A percentile compares a stretch with the other conserved stretches of the same genome.
These are phyloP conservation scores for Eupithecia pulchellata DNA, from an alignment of 2,888 invertebrate genomes.

Conservation along the genomic window DNA sequence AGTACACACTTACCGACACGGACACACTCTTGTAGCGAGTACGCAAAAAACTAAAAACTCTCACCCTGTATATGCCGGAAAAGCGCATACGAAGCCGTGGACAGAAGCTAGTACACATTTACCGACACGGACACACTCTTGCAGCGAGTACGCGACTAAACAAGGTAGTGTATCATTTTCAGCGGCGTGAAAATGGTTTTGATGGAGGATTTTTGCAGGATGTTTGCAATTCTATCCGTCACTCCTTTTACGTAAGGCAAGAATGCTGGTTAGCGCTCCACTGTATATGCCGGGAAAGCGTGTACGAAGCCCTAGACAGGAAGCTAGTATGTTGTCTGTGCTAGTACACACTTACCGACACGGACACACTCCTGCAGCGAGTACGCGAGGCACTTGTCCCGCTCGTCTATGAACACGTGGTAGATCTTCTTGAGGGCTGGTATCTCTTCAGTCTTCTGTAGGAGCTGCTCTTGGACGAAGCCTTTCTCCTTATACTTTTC, in stretches of 20 bases:
- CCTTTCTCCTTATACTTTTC: slow-evolving; percentile 77
- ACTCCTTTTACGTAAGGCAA: too few species aligned
- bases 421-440: slow-evolving; percentile 82
- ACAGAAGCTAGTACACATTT: slow-evolving; percentile 8
- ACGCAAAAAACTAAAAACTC: too few species aligned
- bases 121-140: slow-evolving; percentile 77
- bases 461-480: slow-evolving; percentile 77
- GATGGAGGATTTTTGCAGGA: too few species aligned
- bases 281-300: too few species aligned
- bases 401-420: slow-evolving; percentile 80
- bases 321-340: too few species aligned
- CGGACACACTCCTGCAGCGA: slow-evolving; percentile 79
- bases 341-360: slow-evolving; percentile 58
- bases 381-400: slow-evolving; percentile 78
- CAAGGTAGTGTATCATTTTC: too few species aligned
- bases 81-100: background rate
- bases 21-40: slow-evolving; percentile 78
- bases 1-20: slow-evolving; percentile 61
- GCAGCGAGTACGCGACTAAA: slow-evolving; percentile 78
- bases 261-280: too few species aligned
- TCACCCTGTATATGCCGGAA: background rate
- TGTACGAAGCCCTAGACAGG: too few species aligned
- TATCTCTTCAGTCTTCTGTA: slow-evolving; percentile 75
- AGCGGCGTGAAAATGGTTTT: too few species aligned
- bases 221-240: too few species aligned